phyloP scores from a whole-genome alignment of 92 coral and sea anemone genomes.

The Siderastrea radians region DNA sequence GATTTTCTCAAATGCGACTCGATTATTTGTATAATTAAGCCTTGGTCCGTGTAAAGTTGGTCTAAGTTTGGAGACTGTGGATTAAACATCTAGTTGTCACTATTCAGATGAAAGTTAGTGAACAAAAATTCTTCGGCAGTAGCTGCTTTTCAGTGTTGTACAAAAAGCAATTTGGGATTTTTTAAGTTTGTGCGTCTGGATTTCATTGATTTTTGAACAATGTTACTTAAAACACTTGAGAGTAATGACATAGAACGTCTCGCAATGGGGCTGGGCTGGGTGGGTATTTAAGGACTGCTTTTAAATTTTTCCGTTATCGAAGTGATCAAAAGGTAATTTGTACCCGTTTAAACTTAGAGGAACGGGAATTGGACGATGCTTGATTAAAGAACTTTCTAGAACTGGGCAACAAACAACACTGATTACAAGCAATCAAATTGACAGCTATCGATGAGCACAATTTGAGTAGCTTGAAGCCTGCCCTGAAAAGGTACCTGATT shows the following conservation, averaged over 20 bases:
- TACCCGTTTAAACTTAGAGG: background rate
- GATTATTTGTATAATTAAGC: background rate
- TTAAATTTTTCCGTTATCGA: too few relatives aligned
- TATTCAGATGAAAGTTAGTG: too few relatives aligned
- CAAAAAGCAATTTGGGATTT: too few relatives aligned
- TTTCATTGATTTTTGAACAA: background rate
- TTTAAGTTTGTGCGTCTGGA: background rate
- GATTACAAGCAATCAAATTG: background rate
- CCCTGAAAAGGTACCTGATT: slow-evolving; percentile 4
- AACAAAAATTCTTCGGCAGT: too few relatives aligned
- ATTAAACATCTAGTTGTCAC: too few relatives aligned
- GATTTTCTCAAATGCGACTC: background rate
- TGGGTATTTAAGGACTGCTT: too few relatives aligned
- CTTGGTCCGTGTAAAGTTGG: background rate
- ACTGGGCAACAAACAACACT: background rate
- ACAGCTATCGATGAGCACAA: background rate
- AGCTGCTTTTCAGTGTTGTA: too few relatives aligned
- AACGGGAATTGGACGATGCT: background rate
- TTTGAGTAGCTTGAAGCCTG: background rate
- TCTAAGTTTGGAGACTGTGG: too few relatives aligned
- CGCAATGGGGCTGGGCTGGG: background rate
- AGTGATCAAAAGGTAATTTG: background rate
- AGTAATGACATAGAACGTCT: background rate
- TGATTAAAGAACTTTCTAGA: slow-evolving; percentile 6
- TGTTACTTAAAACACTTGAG: background rate